Conservation (phyloP, 30 jellyfish, hydroid and myxozoan species). For the Phacellophora camtschatica region DNA sequence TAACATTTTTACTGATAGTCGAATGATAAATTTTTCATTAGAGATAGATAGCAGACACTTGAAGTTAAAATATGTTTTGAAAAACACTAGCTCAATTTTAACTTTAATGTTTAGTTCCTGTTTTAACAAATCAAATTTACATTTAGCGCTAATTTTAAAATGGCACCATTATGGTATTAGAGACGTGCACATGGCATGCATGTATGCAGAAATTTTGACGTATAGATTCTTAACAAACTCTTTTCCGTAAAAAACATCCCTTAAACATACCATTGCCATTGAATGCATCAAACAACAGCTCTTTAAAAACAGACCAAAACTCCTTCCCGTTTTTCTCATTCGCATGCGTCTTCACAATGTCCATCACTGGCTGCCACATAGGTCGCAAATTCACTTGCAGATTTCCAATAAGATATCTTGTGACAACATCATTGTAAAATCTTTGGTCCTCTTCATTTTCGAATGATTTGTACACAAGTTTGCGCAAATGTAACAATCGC, state of each 20-base stretch:
- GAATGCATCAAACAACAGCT: conserved; percentile 12
- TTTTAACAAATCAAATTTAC: too few species aligned
- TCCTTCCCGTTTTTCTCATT: conserved; percentile 43
- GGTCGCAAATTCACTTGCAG: conserved; percentile 69
- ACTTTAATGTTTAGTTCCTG: too few species aligned
- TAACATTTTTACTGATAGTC: too few species aligned
- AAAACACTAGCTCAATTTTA: too few species aligned
- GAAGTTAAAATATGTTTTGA: too few species aligned
- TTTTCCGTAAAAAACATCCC: neutral
- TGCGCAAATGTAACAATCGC: conserved; percentile 61
- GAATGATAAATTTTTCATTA: too few species aligned
- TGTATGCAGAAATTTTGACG: neutral
- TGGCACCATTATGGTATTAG: too few species aligned
- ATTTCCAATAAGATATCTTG: conserved; percentile 63
- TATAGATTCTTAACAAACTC: neutral
- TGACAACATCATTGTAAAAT: conserved; percentile 24
- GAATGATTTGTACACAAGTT: conserved; percentile 30
- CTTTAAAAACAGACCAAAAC: conserved; percentile 75
- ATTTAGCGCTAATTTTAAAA: too few species aligned
- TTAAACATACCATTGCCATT: neutral
- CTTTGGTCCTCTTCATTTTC: neutral
- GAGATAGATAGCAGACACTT: too few species aligned
- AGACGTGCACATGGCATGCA: too few species aligned
- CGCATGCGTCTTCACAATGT: conserved; percentile 48
- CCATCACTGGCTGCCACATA: conserved; percentile 82